Conservation (phyloP, 2,888 invertebrate genomes). For the Cosmorhoe ocellata region DNA sequence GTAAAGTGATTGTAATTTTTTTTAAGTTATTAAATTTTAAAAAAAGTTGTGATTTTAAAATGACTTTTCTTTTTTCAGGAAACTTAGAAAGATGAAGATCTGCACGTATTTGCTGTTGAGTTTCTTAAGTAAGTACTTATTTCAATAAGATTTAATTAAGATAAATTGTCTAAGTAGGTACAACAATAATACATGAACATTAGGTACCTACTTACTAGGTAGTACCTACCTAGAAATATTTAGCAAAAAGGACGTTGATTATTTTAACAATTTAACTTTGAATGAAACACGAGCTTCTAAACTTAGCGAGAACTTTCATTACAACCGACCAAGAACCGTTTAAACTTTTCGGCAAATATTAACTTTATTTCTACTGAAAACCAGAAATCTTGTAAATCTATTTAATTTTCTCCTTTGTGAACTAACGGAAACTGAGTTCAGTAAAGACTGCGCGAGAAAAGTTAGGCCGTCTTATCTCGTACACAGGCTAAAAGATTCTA, state of each 20-base stretch:
- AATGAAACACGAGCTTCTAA: conserved; percentile 5
- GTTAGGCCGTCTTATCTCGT: conserved; percentile 21
- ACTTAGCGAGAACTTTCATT: conserved; percentile 6
- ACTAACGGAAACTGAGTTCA: conserved; percentile 25
- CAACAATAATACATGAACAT: too few species aligned
- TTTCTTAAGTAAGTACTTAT: conserved; percentile 72
- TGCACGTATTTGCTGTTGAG: conserved; percentile 74
- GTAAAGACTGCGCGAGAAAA: conserved; percentile 20
- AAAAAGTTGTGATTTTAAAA: too few species aligned
- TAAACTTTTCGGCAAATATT: conserved; percentile 18
- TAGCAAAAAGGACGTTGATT: not conserved
- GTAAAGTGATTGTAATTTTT: too few species aligned
- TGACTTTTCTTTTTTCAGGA: conserved; percentile 58
- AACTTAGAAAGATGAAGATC: conserved; percentile 73
- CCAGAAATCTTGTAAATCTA: conserved; percentile 29
- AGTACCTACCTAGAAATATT: too few species aligned
- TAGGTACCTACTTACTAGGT: too few species aligned
- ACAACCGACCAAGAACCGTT: conserved; percentile 20
- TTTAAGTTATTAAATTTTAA: too few species aligned
- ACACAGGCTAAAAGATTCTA: conserved; percentile 2
- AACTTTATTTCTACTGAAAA: conserved; percentile 18
- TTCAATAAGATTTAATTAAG: not conserved
- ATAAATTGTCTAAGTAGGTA: too few species aligned
- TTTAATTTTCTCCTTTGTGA: conserved; percentile 32
- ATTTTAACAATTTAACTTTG: conserved; percentile 8